phyloP scores from a whole-genome alignment of 1,140 invertebrate genomes.

The Nasonia vitripennis region DNA sequence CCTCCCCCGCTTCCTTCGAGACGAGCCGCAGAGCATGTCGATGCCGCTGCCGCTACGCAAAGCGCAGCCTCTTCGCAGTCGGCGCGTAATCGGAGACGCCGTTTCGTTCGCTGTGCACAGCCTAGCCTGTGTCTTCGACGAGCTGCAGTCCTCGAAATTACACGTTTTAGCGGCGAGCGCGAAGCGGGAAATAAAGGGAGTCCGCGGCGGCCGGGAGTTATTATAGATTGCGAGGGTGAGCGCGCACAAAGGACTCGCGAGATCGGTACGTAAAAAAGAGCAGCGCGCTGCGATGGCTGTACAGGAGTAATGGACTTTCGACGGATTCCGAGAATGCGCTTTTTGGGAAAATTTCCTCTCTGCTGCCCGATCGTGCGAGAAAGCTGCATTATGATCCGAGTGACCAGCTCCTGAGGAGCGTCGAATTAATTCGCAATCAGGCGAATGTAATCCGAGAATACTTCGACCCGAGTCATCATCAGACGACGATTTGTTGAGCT shows the following conservation, averaged over 20 bases:
- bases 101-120: not conserved
- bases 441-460: no score
- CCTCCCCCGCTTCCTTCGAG: not conserved
- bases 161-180: slow-evolving; percentile 27
- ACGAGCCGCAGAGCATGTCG: slow-evolving; percentile 30
- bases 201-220: not conserved
- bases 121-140: not conserved
- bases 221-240: not conserved
- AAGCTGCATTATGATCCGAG: no score
- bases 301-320: no score
- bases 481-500: not conserved
- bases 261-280: not conserved
- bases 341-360: no score
- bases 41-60: slow-evolving; percentile 5
- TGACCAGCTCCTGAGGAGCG: no score
- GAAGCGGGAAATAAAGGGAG: slow-evolving; percentile 26
- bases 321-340: no score
- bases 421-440: no score
- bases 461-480: not conserved
- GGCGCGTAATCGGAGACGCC: slow-evolving; percentile 43
- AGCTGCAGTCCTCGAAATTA: slow-evolving; percentile 34
- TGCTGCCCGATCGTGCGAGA: no score
- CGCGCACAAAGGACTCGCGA: slow-evolving; percentile 6
- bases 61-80: slow-evolving; percentile 20
- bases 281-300: no score